A percentile compares a stretch with the other conserved stretches of the same genome.
These are phyloP conservation scores for Kuschelorhynchus macadamiae DNA, from an alignment of 2,888 invertebrate species.

Conservation along the genomic window DNA sequence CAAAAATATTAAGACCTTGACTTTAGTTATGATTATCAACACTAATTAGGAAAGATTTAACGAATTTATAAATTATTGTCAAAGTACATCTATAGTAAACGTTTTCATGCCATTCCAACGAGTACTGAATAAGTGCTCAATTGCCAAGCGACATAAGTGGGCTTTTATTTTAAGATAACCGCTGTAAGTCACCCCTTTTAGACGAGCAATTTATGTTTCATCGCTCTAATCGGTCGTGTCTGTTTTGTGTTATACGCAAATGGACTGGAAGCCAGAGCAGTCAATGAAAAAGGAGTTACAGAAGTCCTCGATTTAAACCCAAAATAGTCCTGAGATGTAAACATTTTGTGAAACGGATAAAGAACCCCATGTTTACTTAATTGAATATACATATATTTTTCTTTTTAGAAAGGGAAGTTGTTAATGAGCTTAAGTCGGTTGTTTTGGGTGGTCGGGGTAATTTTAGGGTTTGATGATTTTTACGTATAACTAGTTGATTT, in stretches of 20 bases:
- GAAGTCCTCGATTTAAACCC: constrained; percentile 16
- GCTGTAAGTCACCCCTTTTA: constrained; percentile 20
- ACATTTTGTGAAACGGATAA: constrained; percentile 21
- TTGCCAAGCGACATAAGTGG: constrained; percentile 23
- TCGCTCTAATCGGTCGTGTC: constrained; percentile 28
- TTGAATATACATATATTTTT: constrained; percentile 10
- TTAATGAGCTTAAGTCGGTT: constrained; percentile 19
- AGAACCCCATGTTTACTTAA: constrained; percentile 16
- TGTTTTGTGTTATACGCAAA: constrained; percentile 48
- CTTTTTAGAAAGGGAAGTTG: constrained; percentile 20
- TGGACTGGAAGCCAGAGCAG: constrained; percentile 50
- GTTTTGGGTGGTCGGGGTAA: neutral
- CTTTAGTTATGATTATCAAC: too few relatives aligned
- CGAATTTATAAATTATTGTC: too few relatives aligned
- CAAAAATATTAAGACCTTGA: too few relatives aligned
- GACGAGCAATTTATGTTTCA: constrained; percentile 40
- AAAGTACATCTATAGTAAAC: too few relatives aligned
- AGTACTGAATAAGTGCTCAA: constrained; percentile 3
- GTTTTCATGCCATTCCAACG: constrained; percentile 8
- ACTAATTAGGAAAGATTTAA: too few relatives aligned
- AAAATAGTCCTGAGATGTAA: constrained; percentile 13
- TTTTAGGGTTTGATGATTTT: too few relatives aligned
- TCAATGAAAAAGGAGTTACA: constrained; percentile 52
- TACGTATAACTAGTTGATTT: too few relatives aligned
- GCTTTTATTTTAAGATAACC: constrained; percentile 29